Evolutionary conservation across 2,797 vertebrate genomes (phyloP).

Genomic region (Hypotaenidia okinawae): DNA sequence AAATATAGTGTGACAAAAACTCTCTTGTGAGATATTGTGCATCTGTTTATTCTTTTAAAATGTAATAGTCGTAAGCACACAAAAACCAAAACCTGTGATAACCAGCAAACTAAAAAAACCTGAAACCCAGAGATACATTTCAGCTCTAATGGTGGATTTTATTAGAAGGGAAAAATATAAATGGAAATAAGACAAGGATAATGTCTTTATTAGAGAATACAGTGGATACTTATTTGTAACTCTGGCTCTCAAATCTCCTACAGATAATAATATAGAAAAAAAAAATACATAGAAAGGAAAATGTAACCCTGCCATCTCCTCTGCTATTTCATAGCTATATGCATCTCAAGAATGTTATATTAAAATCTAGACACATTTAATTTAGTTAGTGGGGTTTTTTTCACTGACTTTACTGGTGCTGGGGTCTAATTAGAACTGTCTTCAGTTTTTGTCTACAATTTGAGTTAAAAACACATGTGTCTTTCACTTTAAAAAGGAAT

Average conservation of each 20-base stretch:
- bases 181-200: not conserved
- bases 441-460: not conserved
- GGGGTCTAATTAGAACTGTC: not conserved
- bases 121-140: not conserved
- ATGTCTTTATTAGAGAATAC: not conserved
- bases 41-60: slow-evolving; percentile 2
- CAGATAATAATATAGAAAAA: not conserved
- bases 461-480: not conserved
- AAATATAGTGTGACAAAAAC: not conserved
- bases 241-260: not conserved
- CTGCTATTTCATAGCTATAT: not conserved
- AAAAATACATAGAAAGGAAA: not conserved
- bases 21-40: not conserved
- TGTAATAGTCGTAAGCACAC: not conserved
- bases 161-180: not conserved
- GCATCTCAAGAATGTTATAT: not conserved
- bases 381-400: not conserved
- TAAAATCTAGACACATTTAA: not conserved
- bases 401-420: not conserved
- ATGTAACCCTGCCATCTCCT: not conserved
- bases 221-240: not conserved
- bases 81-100: not conserved
- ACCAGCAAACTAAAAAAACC: not conserved
- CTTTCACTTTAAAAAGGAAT: not conserved
- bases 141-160: not conserved